Evolutionary conservation across 2,888 invertebrate genomes (phyloP), one percentile per base, ranked within the genome.

Genomic region (Tenthredo scrophulariae): DNA sequence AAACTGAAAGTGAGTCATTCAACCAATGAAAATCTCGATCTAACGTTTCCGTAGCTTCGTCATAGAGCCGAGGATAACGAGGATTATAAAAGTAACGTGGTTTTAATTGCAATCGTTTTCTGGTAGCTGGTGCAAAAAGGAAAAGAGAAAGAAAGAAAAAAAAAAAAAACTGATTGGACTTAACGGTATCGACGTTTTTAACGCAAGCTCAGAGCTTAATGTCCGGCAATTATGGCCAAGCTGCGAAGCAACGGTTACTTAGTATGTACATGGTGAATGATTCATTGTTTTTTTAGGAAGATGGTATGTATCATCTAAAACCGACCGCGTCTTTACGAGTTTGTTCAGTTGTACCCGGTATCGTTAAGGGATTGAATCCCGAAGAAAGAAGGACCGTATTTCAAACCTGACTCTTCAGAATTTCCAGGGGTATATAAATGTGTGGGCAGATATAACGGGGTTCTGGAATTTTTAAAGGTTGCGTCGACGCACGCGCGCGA

Each of bases 401-500:
- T 75, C 40, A 22, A 43, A n/a, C 3, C 46, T 22, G 46, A 33
- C 18, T 33, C 33, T 26, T 29, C 77, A 33, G 50, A 54, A 54
- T 46, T 77, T 77, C 5, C 54, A 77, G 54, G 13, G 50, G 77
- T 67, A 54, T 77, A 50, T 26, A 54, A 54, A 54, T 54, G 54
- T 26, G n/a, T 74, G 40, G 40, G 72, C 4, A 10, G 33, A 18
- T 29, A 40, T 54, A 43, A n/a, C 40, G 40, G n/a, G 70, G 33
- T 22, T 74, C 72, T 43, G 72, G 72, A 74, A 74, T 74, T 74
- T 77, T 46, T 54, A 40, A 40, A 77, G 29, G 77, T 74, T 43
- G 7, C 77, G 54, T 77, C 46, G 62, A 58, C 79, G 79, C 79
- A 79, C 79, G 79, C 62, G 58, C 79, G 37, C 9, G 37, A 62